phyloP scores from a whole-genome alignment of 2,888 invertebrate species.

The Hetaerina titia region DNA sequence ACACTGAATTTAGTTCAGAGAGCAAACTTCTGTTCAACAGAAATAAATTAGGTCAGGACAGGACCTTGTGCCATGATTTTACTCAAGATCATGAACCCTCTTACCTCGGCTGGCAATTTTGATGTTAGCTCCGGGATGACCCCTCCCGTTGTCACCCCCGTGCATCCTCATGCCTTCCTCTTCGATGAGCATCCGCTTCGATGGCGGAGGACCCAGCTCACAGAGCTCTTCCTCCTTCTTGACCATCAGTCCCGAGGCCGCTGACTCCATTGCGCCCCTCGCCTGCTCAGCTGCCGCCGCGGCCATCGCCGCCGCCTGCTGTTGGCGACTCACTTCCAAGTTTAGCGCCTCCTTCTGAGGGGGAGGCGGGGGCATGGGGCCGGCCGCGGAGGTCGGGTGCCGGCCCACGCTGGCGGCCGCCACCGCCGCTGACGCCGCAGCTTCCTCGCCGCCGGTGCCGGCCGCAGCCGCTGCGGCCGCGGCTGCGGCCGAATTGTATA shows the following conservation, averaged over 20 bases:
- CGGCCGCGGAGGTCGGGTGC: conserved; percentile 69
- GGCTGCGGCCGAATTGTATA: conserved; percentile 84
- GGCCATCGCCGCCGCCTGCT: conserved; percentile 73
- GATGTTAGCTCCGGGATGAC: conserved; percentile 84
- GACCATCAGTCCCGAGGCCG: conserved; percentile 5
- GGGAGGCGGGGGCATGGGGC: conserved; percentile 76
- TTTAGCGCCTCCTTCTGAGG: conserved; percentile 91
- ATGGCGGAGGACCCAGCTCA: conserved; percentile 75
- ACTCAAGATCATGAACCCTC: conserved; percentile 72
- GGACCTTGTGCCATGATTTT: not conserved
- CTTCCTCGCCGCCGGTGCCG: conserved; percentile 71
- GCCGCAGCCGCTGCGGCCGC: conserved; percentile 72
- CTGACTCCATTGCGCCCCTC: not conserved
- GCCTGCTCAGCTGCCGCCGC: conserved; percentile 69
- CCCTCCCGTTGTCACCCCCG: conserved; percentile 72
- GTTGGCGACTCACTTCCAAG: conserved; percentile 79
- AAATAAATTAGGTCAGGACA: not conserved
- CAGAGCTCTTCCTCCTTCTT: conserved; percentile 68
- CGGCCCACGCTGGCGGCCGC: conserved; percentile 39
- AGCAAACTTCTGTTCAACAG: too few species aligned
- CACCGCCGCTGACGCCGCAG: conserved; percentile 68
- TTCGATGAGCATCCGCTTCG: conserved; percentile 75
- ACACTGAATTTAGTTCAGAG: too few species aligned
- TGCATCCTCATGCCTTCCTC: conserved; percentile 74
- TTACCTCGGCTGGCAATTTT: conserved; percentile 93